Conservation (phyloP, 2,797 vertebrate species). For the Knipowitschia caucasica region DNA sequence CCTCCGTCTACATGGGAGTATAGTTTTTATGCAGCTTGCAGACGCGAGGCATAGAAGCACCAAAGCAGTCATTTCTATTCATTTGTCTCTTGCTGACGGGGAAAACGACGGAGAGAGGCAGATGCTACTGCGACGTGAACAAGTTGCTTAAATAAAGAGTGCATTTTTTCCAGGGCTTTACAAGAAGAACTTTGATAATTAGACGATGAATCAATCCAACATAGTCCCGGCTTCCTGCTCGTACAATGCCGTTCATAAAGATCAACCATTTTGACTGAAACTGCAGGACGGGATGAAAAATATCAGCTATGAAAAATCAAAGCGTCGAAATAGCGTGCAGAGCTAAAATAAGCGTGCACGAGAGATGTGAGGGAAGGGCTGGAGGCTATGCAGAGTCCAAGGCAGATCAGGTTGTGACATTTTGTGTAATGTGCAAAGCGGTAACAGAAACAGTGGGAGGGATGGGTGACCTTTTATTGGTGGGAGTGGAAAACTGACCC, state of each 20-base stretch:
- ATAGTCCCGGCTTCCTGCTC: slow-evolving; percentile 44
- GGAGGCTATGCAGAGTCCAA: slow-evolving; percentile 36
- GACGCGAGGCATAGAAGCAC: slow-evolving; percentile 62
- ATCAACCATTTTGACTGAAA: slow-evolving; percentile 57
- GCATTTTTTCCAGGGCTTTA: slow-evolving; percentile 48
- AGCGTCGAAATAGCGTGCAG: slow-evolving; percentile 45
- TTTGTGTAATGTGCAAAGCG: slow-evolving; percentile 60
- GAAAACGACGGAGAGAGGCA: slow-evolving; percentile 61
- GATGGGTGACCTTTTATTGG: slow-evolving; percentile 64
- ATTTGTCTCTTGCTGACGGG: slow-evolving; percentile 71
- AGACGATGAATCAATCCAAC: slow-evolving; percentile 50
- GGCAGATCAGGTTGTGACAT: slow-evolving; percentile 68
- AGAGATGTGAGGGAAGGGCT: slow-evolving; percentile 51
- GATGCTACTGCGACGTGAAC: slow-evolving; percentile 72
- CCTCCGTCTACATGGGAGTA: slow-evolving; percentile 55
- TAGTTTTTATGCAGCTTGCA: slow-evolving; percentile 68
- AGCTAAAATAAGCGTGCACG: slow-evolving; percentile 51
- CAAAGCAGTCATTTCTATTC: slow-evolving; percentile 76
- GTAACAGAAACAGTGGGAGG: slow-evolving; percentile 53
- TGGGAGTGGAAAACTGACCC: slow-evolving; percentile 48
- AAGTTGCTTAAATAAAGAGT: slow-evolving; percentile 67
- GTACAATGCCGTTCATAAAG: slow-evolving; percentile 61
- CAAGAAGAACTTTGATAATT: slow-evolving; percentile 65
- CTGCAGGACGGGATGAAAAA: slow-evolving; percentile 33
- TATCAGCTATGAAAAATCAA: slow-evolving; percentile 25